These are phyloP conservation scores for Channa argus DNA, from an alignment of 2,113 vertebrate species.

Conservation along the genomic window DNA sequence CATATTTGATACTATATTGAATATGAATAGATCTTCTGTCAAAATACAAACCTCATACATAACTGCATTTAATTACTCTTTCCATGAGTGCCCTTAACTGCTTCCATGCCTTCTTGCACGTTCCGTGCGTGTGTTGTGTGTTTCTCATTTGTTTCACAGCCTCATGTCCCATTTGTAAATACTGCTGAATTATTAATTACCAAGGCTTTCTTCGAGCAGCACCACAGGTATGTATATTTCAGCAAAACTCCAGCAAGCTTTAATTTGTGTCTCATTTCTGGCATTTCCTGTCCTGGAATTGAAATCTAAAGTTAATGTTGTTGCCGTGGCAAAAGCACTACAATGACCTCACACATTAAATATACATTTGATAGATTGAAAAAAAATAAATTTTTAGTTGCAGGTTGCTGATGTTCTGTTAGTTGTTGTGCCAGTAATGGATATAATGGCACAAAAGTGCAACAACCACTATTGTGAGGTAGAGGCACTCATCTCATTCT, in stretches of 20 bases:
- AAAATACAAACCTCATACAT: not conserved
- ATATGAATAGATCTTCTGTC: not conserved
- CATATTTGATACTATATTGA: not conserved
- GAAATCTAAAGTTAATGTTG: constrained; percentile 51
- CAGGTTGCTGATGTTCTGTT: constrained; percentile 35
- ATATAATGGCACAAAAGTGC: constrained; percentile 56
- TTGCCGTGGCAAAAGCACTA: constrained; percentile 37
- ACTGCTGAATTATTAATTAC: constrained; percentile 44
- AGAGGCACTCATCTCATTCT: constrained; percentile 27
- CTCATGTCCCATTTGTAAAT: constrained; percentile 39
- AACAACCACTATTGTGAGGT: constrained; percentile 11
- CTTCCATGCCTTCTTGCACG: not conserved
- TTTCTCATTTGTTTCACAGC: constrained; percentile 35
- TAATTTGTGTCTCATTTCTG: constrained; percentile 39
- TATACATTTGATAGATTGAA: constrained; percentile 57
- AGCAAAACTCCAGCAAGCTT: constrained; percentile 32
- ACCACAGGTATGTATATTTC: constrained; percentile 46
- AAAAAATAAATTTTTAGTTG: constrained; percentile 42
- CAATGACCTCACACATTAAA: constrained; percentile 51
- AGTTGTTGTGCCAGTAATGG: constrained; percentile 52
- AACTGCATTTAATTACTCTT: not conserved
- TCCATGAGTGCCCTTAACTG: not conserved
- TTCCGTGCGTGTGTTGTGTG: not conserved
- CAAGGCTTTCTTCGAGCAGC: constrained; percentile 30
- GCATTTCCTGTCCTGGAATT: constrained; percentile 24